Base-by-base conservation (phyloP, 2,797 vertebrate genomes). In the Cygnus olor region DNA sequence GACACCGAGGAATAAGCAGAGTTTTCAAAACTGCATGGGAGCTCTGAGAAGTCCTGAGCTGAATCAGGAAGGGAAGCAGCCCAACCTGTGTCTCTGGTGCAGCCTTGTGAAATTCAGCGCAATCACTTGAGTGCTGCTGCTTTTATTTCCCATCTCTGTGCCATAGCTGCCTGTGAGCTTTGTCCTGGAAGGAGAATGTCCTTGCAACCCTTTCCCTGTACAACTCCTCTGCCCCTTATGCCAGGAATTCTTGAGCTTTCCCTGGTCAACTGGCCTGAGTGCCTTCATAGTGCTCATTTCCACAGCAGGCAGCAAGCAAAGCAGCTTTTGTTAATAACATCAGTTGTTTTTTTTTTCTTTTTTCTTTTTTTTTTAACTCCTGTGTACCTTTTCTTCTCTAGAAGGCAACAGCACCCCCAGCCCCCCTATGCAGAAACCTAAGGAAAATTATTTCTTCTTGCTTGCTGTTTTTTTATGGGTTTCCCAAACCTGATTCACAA, bases 1-100 rank as follows among this genome's bases (percentile, higher is more conserved):
- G 56, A 7, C 42, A 22, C 28, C 1, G 0, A 0, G 0, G 9
- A n/a, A 0, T 3, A 8, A 7, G 7, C 3, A 0, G 54, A 32
- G n/a, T 2, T 73, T 68, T 28, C 0, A 0, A 40, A 49, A 32
- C 42, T 22, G 27, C 0, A 1, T 4, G 32, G 25, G 45, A 82
- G 47, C 68, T 84, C 53, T 85, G 57, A 9, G 34, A n/a, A 64
- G 20, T 30, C 14, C 10, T 9, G 25, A 28, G 25, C 19, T 57
- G 19, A 49, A 15, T 49, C 25, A 51, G 19, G 54, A 51, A 28
- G 7, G 30, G 56, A 68, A 53, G 58, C 27, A 68, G n/a, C 4
- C 22, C 38, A 32, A 21, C 40, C 42, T 22, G 3, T 28, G 4
- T 36, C 66, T 60, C 42, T 66, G n/a, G 4, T 34, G 14, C 51